Conservation (phyloP, 37 sponge, comb jelly and placozoan species). For the Halichondria panicea region DNA sequence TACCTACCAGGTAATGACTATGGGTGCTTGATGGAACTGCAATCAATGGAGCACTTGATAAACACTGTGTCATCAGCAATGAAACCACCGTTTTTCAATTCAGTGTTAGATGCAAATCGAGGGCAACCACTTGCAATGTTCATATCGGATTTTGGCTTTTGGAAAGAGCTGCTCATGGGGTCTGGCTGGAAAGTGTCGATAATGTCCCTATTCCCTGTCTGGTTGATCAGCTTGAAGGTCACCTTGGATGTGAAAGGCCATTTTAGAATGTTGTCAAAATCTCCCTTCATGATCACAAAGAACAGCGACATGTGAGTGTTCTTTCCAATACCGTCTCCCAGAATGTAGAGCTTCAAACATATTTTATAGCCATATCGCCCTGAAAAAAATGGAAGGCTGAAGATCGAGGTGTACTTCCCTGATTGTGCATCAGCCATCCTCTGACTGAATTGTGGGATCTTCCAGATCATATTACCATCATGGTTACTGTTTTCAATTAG, state of each 20-base stretch:
- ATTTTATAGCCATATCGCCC: conserved; percentile 84
- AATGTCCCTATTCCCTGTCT: conserved; percentile 46
- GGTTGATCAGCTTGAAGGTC: conserved; percentile 78
- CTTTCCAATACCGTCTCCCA: conserved; percentile 83
- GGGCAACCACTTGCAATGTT: conserved; percentile 80
- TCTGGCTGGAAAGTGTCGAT: conserved; percentile 82
- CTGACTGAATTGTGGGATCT: conserved; percentile 69
- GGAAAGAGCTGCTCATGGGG: conserved; percentile 71
- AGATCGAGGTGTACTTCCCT: conserved; percentile 81
- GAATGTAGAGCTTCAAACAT: conserved; percentile 77
- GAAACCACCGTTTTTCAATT: conserved; percentile 53
- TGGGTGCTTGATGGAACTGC: conserved; percentile 23
- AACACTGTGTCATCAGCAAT: conserved; percentile 71
- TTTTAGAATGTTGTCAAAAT: conserved; percentile 78
- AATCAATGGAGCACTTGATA: conserved; percentile 60
- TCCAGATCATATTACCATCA: conserved; percentile 78
- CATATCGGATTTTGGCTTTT: conserved; percentile 77
- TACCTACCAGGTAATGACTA: too few relatives aligned
- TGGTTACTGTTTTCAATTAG: conserved; percentile 67
- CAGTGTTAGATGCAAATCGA: conserved; percentile 43
- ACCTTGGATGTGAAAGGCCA: conserved; percentile 83
- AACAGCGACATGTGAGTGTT: conserved; percentile 74
- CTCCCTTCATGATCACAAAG: conserved; percentile 78
- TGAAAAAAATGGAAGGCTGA: conserved; percentile 77
- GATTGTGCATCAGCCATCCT: conserved; percentile 63